Evolutionary conservation across 2,888 invertebrate genomes (phyloP).

Genomic region (Ceramica pisi): DNA sequence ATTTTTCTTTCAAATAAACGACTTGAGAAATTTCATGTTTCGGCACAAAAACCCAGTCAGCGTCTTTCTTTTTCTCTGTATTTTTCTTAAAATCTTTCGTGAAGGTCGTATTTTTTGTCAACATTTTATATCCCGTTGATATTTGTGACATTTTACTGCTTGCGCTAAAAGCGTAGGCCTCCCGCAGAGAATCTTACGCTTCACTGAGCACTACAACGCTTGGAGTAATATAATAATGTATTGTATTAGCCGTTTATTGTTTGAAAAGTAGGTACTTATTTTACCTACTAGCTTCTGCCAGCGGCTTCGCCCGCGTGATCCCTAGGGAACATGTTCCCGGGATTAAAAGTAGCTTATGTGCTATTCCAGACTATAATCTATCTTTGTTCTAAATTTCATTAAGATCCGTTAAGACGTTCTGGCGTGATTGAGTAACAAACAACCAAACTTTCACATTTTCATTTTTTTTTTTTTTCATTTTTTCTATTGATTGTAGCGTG

Average conservation of each 20-base stretch:
- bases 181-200: conserved; percentile 36
- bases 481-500: no score
- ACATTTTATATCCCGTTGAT: conserved; percentile 13
- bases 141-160: conserved; percentile 28
- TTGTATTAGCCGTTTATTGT: conserved; percentile 19
- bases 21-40: conserved; percentile 1
- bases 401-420: no score
- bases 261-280: background rate
- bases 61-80: background rate
- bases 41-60: background rate
- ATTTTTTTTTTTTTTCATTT: no score
- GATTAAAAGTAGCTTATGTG: no score
- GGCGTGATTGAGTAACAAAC: no score
- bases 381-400: no score
- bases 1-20: background rate
- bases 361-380: no score
- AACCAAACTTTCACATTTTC: no score
- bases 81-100: background rate
- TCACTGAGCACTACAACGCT: conserved; percentile 18
- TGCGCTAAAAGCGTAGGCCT: conserved; percentile 26
- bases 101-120: background rate
- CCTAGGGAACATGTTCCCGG: no score
- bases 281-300: no score
- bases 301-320: no score
- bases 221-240: conserved; percentile 27